These are phyloP conservation scores for Pilophorus perplexus DNA, from an alignment of 2,888 invertebrate species.

Conservation along the genomic window DNA sequence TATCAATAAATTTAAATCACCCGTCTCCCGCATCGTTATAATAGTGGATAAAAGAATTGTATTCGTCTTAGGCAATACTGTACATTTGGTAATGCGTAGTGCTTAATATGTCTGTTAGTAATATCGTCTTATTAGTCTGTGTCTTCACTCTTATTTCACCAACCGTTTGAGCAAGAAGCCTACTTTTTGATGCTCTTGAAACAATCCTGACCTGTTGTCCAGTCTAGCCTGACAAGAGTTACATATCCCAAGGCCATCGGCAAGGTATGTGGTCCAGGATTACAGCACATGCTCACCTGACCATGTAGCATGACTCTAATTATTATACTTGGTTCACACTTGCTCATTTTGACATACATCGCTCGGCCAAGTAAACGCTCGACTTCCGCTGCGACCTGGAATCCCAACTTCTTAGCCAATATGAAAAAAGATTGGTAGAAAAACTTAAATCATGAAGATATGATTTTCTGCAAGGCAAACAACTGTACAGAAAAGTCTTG, in stretches of 20 bases:
- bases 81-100: too few species aligned
- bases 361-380: constrained; percentile 26
- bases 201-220: constrained; percentile 9
- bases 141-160: too few species aligned
- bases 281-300: constrained; percentile 39
- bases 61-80: too few species aligned
- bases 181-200: constrained; percentile 18
- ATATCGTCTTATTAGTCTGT: too few species aligned
- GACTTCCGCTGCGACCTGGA: constrained; percentile 28
- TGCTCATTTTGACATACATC: constrained; percentile 35
- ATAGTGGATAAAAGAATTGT: too few species aligned
- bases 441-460: too few species aligned
- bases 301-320: constrained; percentile 39
- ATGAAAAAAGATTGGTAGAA: constrained; percentile 6
- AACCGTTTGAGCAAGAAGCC: constrained; percentile 12
- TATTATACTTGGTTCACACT: constrained; percentile 35
- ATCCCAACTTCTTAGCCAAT: constrained; percentile 26
- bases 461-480: too few species aligned
- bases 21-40: too few species aligned
- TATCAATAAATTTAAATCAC: too few species aligned
- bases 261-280: constrained; percentile 34
- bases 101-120: too few species aligned
- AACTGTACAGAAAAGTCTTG: too few species aligned
- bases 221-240: constrained; percentile 29
- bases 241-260: constrained; percentile 38